A percentile compares a stretch with the other conserved stretches of the same genome.
Conservation (phyloP, 1,140 invertebrate genomes). For the Orius insidiosus region DNA sequence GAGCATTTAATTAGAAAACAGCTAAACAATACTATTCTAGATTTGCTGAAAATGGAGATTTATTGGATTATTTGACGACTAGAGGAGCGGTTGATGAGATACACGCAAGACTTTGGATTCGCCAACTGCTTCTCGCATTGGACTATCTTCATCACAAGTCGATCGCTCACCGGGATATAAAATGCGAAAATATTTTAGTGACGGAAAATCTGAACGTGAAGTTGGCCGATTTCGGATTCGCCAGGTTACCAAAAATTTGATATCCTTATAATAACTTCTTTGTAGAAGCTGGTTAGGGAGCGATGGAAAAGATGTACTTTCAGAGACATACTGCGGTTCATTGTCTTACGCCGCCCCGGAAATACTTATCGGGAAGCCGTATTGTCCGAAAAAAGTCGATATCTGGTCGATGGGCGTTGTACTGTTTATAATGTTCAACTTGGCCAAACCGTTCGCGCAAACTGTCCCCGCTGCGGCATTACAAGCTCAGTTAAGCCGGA, state of each 20-base stretch:
- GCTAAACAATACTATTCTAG: too few species aligned
- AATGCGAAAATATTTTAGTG: constrained; percentile 79
- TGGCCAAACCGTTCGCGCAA: constrained; percentile 26
- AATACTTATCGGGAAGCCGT: constrained; percentile 42
- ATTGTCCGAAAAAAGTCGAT: constrained; percentile 37
- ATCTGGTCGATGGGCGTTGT: constrained; percentile 51
- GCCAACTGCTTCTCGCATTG: constrained; percentile 64
- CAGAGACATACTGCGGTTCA: constrained; percentile 54
- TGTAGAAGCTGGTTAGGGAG: constrained; percentile 7
- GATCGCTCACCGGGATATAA: constrained; percentile 73
- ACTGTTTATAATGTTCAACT: constrained; percentile 51
- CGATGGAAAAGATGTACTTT: constrained; percentile 23
- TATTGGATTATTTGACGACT: constrained; percentile 60
- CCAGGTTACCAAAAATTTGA: constrained; percentile 22
- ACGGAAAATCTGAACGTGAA: constrained; percentile 57
- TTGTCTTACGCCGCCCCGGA: constrained; percentile 53
- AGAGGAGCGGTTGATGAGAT: constrained; percentile 56
- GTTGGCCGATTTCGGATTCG: constrained; percentile 78
- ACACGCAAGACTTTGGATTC: constrained; percentile 62
- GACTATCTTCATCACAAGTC: constrained; percentile 67
- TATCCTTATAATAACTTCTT: not conserved
- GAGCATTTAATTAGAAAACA: too few species aligned
- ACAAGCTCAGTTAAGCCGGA: constrained; percentile 8
- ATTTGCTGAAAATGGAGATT: constrained; percentile 63
- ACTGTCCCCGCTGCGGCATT: constrained; percentile 7